These are phyloP conservation scores for Toxonevra muliebris DNA, from an alignment of 2,888 invertebrate species.

Conservation along the genomic window DNA sequence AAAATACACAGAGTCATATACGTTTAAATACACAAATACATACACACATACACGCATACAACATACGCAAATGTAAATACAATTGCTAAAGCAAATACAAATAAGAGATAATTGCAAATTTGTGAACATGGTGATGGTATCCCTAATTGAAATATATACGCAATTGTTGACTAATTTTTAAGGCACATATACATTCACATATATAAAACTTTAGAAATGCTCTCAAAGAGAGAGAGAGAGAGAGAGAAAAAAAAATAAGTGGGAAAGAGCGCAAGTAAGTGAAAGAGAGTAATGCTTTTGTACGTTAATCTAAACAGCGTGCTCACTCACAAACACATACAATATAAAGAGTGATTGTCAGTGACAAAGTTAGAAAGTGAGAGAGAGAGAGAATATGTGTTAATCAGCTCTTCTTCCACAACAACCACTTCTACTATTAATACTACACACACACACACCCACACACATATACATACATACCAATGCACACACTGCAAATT, in stretches of 20 bases:
- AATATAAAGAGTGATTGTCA: no score
- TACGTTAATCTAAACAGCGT: no score
- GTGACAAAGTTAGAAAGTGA: neutral
- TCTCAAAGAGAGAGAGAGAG: no score
- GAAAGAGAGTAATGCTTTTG: no score
- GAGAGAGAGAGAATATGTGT: neutral
- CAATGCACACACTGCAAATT: neutral
- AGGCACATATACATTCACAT: no score
- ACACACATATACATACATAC: neutral
- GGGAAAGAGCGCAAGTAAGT: no score
- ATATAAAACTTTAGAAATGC: no score
- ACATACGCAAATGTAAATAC: conserved; percentile 25
- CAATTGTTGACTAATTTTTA: neutral
- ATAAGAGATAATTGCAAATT: conserved; percentile 1
- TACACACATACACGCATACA: conserved; percentile 5
- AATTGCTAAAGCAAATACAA: neutral
- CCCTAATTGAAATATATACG: neutral
- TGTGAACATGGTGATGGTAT: neutral
- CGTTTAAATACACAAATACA: conserved; percentile 8
- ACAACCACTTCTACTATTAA: no score
- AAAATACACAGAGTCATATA: neutral
- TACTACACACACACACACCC: neutral
- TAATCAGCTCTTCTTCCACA: no score
- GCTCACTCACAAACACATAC: no score
- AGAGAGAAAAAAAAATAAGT: no score